phyloP scores from a whole-genome alignment of 2,888 invertebrate species.

The Tenthredo livida region DNA sequence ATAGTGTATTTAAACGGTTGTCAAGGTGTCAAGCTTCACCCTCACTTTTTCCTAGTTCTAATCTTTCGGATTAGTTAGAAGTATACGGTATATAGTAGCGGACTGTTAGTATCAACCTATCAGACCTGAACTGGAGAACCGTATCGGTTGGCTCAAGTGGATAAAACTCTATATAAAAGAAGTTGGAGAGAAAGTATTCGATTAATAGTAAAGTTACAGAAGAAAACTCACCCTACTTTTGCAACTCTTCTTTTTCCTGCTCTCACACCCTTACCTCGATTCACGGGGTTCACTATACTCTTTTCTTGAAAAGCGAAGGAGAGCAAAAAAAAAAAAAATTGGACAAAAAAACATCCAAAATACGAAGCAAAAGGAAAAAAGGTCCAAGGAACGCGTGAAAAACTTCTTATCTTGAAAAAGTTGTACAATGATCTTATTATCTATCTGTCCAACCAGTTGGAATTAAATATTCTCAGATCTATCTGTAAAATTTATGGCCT shows the following conservation, averaged over 20 bases:
- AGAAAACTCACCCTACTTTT: background rate
- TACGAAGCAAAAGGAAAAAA: background rate
- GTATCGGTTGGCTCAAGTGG: slow-evolving; percentile 19
- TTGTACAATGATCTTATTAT: background rate
- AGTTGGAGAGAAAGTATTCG: slow-evolving; percentile 56
- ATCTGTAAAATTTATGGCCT: background rate
- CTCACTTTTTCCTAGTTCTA: background rate
- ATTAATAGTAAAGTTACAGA: slow-evolving; percentile 67
- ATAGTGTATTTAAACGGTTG: background rate
- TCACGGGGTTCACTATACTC: background rate
- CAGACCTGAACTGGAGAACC: slow-evolving; percentile 11
- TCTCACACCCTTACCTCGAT: background rate
- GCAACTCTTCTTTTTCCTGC: background rate
- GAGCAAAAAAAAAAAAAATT: background rate
- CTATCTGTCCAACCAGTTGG: background rate
- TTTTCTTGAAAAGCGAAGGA: slow-evolving; percentile 12
- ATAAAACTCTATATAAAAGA: background rate
- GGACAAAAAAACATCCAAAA: background rate
- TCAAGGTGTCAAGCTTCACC: slow-evolving; percentile 56
- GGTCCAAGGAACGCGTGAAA: background rate
- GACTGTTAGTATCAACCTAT: slow-evolving; percentile 30
- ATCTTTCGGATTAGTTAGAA: slow-evolving; percentile 14
- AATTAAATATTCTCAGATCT: background rate
- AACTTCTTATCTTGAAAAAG: background rate
- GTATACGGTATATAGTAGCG: background rate